Base-by-base conservation (phyloP, 2,113 vertebrate species). In the Melanotaenia duboulayi region DNA sequence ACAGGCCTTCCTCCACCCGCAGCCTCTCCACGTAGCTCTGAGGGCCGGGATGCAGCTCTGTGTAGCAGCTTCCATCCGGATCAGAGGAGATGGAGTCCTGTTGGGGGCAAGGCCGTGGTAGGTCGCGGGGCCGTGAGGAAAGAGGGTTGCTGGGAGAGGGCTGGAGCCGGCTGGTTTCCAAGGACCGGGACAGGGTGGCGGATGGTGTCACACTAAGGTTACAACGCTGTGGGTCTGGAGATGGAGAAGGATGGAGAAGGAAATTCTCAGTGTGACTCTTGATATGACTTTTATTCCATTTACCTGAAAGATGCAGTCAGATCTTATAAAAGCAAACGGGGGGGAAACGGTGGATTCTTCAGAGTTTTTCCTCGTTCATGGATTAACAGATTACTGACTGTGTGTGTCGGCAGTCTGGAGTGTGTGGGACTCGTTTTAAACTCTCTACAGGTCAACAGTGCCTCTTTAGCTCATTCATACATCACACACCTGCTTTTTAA, bases 1-100 rank as follows among this genome's bases (percentile, higher is more conserved):
- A 28, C 2, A 58, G 35, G 0, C 50, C 68, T 3, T 90, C 90
- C 75, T 94, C 93, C 49, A 84, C 92, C 82, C 88, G 91, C 81
- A 95, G 93, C 83, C 89, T 90, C 61, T 95, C 95, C 70, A 94
- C 95, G 0, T 94, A 95, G 91, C 94, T 94, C 85, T 91, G 93
- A 59, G 89, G 65, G 84, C 42, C 35, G 6, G 84, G 70, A 51
- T 81, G 58, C 92, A 95, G 95, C 81, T 95, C 94, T 0, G 96
- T 94, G 91, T 96, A 95, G 89, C 94, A 95, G 90, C 91, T 92
- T 69, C 80, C 71, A 0, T 67, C 76, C 0, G 8, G 3, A 0
- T 85, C 57, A 0, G 92, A 89, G 0, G 88, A 84, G 44, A 14
- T 40, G 0, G 91, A 80, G 0, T 86, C 92, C 0, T 90, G 93